Conservation (phyloP, 1,140 invertebrate genomes). For the Nasonia vitripennis region DNA sequence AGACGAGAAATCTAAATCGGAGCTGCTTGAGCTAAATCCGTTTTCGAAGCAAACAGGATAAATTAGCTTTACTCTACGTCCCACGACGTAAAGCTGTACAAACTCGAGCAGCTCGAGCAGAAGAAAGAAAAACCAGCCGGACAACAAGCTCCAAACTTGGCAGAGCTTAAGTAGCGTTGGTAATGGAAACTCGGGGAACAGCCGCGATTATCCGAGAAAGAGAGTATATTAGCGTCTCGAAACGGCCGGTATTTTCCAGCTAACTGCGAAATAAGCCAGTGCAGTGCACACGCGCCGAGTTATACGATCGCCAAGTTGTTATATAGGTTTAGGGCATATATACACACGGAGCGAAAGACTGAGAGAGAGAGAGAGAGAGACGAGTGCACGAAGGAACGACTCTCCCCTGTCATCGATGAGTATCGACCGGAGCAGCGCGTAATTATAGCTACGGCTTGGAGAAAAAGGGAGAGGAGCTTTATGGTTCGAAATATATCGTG, state of each 20-base stretch:
- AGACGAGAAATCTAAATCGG: not conserved
- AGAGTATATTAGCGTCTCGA: not conserved
- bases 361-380: not conserved
- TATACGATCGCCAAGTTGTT: not conserved
- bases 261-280: not conserved
- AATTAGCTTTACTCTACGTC: no score
- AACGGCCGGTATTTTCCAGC: not conserved
- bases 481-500: not conserved
- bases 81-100: no score
- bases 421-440: constrained; percentile 56
- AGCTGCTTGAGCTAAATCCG: no score
- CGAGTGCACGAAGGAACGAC: not conserved
- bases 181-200: not conserved
- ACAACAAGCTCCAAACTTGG: not conserved
- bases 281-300: no score
- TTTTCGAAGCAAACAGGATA: no score
- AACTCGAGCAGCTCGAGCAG: no score
- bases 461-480: not conserved
- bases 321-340: not conserved
- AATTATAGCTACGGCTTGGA: constrained; percentile 50
- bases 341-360: not conserved
- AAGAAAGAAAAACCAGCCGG: no score
- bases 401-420: constrained; percentile 57
- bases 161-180: no score
- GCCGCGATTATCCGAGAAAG: not conserved